These are phyloP conservation scores for Balaenoptera acutorostrata DNA, from an alignment of 2,113 vertebrate genomes.

Conservation along the genomic window DNA sequence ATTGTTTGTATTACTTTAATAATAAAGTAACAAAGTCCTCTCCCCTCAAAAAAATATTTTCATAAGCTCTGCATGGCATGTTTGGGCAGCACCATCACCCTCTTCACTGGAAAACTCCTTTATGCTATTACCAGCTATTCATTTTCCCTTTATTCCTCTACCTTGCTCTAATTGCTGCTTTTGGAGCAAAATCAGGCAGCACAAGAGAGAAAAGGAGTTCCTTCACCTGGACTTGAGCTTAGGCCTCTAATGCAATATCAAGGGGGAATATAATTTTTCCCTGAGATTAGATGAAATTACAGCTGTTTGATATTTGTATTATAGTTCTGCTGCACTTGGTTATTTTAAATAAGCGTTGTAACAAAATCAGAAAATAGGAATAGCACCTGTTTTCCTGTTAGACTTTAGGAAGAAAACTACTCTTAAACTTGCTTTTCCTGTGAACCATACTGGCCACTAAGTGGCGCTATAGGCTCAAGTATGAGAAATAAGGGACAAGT, in stretches of 20 bases:
- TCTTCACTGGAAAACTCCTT: background rate
- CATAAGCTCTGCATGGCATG: background rate
- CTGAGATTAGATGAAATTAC: background rate
- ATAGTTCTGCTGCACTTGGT: background rate
- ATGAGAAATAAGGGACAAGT: background rate
- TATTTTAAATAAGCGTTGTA: background rate
- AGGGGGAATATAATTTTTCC: background rate
- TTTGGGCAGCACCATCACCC: background rate
- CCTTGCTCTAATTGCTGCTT: background rate
- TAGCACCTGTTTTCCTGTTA: background rate
- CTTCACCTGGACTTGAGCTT: background rate
- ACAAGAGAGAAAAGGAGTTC: background rate
- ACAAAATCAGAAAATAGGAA: background rate
- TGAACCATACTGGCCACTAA: conserved; percentile 50
- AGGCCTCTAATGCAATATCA: background rate
- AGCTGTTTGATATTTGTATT: background rate
- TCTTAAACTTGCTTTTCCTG: background rate
- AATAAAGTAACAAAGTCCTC: background rate
- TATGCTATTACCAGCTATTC: background rate
- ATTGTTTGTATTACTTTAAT: background rate
- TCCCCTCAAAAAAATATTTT: background rate
- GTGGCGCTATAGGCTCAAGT: conserved; percentile 45
- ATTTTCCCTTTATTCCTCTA: background rate
- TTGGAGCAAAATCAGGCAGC: background rate
- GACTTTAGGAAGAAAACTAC: background rate